phyloP scores from a whole-genome alignment of 2,888 invertebrate species.

The Luperina nickerlii region DNA sequence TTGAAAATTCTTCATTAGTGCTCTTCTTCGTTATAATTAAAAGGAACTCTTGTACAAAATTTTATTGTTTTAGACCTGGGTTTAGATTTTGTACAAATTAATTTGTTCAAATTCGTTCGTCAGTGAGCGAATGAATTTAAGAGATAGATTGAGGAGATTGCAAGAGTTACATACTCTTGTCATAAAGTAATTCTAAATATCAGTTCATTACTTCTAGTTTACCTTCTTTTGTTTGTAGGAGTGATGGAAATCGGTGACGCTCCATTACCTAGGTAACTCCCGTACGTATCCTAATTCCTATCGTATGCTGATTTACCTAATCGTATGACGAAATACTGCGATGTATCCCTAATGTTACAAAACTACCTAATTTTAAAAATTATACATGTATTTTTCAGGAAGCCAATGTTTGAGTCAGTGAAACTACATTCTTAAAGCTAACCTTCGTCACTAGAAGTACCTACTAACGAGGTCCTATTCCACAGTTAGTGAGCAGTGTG shows the following conservation, averaged over 20 bases:
- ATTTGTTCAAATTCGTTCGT: too few species aligned
- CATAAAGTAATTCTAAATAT: too few species aligned
- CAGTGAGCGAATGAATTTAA: background rate
- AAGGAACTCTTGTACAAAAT: background rate
- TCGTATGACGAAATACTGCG: background rate
- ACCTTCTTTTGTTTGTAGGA: background rate
- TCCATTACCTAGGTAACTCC: background rate
- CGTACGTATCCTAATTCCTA: background rate
- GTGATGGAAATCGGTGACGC: background rate
- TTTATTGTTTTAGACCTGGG: background rate
- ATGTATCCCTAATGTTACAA: background rate
- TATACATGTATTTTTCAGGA: background rate
- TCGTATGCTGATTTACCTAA: background rate
- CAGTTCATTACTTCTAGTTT: background rate
- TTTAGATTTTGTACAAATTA: too few species aligned
- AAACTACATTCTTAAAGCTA: background rate
- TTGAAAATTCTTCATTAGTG: too few species aligned
- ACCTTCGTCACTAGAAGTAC: background rate
- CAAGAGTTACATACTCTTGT: background rate
- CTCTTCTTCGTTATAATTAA: background rate
- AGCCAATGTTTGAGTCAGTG: background rate
- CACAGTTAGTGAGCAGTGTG: conserved; percentile 63
- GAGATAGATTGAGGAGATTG: too few species aligned
- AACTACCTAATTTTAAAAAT: background rate
- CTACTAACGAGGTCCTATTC: conserved; percentile 68